Conservation (phyloP, 2,888 invertebrate species). For the Cataglyphis livida region DNA sequence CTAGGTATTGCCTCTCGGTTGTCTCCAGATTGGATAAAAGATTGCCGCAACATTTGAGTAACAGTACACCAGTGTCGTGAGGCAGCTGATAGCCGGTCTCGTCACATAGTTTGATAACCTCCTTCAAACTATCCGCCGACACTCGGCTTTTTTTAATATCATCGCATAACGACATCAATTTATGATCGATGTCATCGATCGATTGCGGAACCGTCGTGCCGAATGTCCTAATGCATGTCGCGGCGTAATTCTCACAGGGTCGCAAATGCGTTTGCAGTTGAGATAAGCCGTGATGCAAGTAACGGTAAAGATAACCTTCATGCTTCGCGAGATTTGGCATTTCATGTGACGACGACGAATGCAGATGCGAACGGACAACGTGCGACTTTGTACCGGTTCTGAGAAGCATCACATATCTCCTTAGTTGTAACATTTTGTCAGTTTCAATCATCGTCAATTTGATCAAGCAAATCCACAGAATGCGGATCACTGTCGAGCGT, state of each 20-base stretch:
- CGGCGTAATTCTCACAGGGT: neutral
- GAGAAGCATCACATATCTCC: constrained; percentile 9
- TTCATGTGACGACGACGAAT: too few species aligned
- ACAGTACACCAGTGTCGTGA: constrained; percentile 78
- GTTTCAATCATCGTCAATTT: constrained; percentile 3
- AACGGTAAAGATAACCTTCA: constrained; percentile 12
- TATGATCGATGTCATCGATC: constrained; percentile 16
- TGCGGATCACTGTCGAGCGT: neutral
- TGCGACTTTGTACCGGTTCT: neutral
- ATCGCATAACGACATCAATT: constrained; percentile 23
- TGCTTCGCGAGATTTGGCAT: neutral
- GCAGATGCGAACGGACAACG: neutral
- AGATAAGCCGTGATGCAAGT: neutral
- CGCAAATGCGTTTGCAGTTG: neutral
- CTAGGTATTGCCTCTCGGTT: constrained; percentile 86
- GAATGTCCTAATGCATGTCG: neutral
- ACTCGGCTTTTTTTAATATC: neutral
- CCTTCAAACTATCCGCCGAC: neutral
- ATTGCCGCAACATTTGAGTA: constrained; percentile 88
- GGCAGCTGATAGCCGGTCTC: neutral
- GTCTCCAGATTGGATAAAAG: constrained; percentile 87
- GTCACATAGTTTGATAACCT: constrained; percentile 20
- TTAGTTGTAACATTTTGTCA: constrained; percentile 16
- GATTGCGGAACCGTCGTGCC: neutral
- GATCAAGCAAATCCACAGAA: neutral